phyloP scores from a whole-genome alignment of 1,140 invertebrate genomes.

The Medauroidea extradentata region DNA sequence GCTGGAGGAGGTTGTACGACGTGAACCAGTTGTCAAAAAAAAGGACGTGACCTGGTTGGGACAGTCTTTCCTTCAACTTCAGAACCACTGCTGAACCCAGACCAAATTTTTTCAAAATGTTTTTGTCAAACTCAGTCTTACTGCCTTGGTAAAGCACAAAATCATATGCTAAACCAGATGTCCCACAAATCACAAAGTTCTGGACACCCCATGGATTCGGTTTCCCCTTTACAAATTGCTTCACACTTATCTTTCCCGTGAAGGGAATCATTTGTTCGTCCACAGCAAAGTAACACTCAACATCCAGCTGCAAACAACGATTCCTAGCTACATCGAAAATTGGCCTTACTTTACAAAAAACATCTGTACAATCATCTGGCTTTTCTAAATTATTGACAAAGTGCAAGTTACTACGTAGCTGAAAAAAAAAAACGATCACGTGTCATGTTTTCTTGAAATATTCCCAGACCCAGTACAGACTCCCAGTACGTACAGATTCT shows the following conservation, averaged over 20 bases:
- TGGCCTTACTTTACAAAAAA: conserved; percentile 23
- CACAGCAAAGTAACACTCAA: conserved; percentile 19
- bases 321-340: not conserved
- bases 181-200: conserved; percentile 3
- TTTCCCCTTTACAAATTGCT: conserved; percentile 15
- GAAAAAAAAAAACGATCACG: conserved; percentile 11
- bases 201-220: conserved; percentile 14
- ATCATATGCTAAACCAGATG: conserved; percentile 14
- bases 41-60: conserved; percentile 16
- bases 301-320: not conserved
- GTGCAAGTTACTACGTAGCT: conserved; percentile 13
- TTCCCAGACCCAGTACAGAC: too few relatives aligned
- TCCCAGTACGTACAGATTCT: conserved; percentile 15
- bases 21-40: conserved; percentile 23
- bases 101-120: conserved; percentile 7
- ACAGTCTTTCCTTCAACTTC: conserved; percentile 4
- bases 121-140: not conserved
- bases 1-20: conserved; percentile 10
- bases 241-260: conserved; percentile 2
- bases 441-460: conserved; percentile 8
- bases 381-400: conserved; percentile 16
- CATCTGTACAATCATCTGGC: not conserved
- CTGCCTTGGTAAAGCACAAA: conserved; percentile 19
- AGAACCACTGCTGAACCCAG: conserved; percentile 18
- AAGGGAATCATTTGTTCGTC: conserved; percentile 16